Conservation (phyloP, 1,140 invertebrate genomes). For the Sitobion miscanthi region DNA sequence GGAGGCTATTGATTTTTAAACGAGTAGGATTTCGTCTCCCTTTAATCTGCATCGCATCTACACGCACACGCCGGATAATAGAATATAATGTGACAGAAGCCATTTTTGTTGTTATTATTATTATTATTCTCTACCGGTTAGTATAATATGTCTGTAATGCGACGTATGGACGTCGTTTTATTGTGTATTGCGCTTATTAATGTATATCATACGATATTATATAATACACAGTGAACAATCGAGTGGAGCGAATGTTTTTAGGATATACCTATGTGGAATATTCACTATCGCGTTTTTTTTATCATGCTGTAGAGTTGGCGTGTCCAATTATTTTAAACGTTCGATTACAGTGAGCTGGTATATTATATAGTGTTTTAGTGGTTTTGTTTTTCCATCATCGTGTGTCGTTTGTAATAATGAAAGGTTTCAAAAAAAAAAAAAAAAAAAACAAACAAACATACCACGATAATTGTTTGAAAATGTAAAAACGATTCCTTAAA, state of each 20-base stretch:
- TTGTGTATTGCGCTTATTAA: not conserved
- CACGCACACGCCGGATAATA: not conserved
- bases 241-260: not conserved
- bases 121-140: not conserved
- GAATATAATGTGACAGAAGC: not conserved
- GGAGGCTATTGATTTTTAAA: slow-evolving; percentile 48
- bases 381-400: not conserved
- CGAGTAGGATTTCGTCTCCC: slow-evolving; percentile 35
- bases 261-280: not conserved
- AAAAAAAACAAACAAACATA: not conserved
- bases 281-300: not conserved
- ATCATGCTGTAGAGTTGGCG: not conserved
- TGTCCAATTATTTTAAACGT: slow-evolving; percentile 5
- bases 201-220: not conserved
- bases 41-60: slow-evolving; percentile 17
- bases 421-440: not conserved
- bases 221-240: not conserved
- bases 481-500: not conserved
- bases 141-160: too few relatives aligned
- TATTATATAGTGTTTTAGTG: not conserved
- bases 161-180: not conserved
- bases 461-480: not conserved
- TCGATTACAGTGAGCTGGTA: not conserved
- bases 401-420: not conserved
- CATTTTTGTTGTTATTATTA: not conserved